phyloP scores from a whole-genome alignment of 2,797 vertebrate species.

The Pseudochirops cupreus region DNA sequence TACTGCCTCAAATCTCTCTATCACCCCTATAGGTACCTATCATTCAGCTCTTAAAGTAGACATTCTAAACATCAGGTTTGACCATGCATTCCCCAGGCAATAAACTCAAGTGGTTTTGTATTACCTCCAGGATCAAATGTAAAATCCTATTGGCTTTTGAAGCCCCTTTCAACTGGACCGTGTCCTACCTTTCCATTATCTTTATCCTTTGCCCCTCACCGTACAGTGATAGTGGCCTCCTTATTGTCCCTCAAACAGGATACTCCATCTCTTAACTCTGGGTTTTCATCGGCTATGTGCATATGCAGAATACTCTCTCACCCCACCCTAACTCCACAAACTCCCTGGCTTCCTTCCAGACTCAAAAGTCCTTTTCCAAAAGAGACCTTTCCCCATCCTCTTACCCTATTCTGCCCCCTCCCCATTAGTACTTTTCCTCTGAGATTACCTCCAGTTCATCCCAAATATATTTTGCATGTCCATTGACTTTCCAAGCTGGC shows the following conservation, averaged over 20 bases:
- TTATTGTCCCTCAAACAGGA: not conserved
- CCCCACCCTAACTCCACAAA: not conserved
- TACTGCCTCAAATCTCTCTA: not conserved
- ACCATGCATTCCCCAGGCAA: not conserved
- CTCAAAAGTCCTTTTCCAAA: not conserved
- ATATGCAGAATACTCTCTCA: not conserved
- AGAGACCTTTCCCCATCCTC: not conserved
- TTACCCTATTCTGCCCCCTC: rapidly evolving
- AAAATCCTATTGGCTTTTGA: not conserved
- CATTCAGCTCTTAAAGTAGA: not conserved
- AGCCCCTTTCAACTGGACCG: not conserved
- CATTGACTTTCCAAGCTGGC: not conserved
- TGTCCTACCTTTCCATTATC: not conserved
- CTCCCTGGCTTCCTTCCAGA: not conserved
- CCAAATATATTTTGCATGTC: not conserved
- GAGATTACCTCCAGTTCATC: not conserved
- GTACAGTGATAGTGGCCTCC: not conserved
- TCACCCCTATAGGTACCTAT: not conserved
- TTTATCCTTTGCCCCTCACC: not conserved
- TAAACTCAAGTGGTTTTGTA: not conserved
- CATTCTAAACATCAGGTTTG: not conserved
- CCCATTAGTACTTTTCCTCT: not conserved
- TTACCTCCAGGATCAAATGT: not conserved
- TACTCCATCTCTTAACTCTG: not conserved
- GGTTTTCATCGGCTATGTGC: not conserved